These are phyloP conservation scores for Theropithecus gelada DNA, from an alignment of 2,113 vertebrate species.

Conservation along the genomic window DNA sequence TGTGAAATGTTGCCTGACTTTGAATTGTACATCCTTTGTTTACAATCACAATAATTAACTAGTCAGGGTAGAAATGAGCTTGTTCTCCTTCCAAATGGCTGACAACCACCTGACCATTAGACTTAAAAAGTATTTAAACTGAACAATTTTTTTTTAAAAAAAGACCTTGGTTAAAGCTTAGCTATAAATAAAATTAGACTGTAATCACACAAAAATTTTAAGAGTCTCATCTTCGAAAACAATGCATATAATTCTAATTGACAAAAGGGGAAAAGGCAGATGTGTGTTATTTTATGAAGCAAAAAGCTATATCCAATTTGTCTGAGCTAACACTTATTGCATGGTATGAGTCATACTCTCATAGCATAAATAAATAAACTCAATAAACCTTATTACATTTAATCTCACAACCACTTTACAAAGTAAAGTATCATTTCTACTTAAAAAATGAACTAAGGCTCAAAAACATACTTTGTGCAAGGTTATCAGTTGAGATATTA, in stretches of 20 bases:
- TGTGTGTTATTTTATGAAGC: neutral
- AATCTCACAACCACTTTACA: constrained; percentile 7
- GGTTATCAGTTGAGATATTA: neutral
- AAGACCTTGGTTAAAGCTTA: constrained; percentile 13
- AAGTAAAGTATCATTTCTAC: neutral
- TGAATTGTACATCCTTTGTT: constrained; percentile 82
- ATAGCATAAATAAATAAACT: neutral
- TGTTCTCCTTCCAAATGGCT: constrained; percentile 71
- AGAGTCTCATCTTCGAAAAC: constrained; percentile 16
- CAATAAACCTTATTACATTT: constrained; percentile 28
- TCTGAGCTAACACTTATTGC: neutral
- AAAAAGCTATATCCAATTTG: neutral
- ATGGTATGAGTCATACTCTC: constrained; percentile 38
- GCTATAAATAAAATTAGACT: neutral
- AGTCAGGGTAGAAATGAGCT: constrained; percentile 66
- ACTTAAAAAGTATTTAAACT: constrained; percentile 64
- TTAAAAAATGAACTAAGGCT: constrained; percentile 40
- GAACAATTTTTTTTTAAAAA: neutral
- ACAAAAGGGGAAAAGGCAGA: constrained; percentile 16
- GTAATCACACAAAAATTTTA: neutral
- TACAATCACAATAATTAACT: constrained; percentile 78
- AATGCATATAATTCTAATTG: neutral
- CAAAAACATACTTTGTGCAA: neutral
- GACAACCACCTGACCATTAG: constrained; percentile 56
- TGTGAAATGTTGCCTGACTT: constrained; percentile 85